Conservation (phyloP, 2,888 invertebrate genomes). For the Pammene aurita region DNA sequence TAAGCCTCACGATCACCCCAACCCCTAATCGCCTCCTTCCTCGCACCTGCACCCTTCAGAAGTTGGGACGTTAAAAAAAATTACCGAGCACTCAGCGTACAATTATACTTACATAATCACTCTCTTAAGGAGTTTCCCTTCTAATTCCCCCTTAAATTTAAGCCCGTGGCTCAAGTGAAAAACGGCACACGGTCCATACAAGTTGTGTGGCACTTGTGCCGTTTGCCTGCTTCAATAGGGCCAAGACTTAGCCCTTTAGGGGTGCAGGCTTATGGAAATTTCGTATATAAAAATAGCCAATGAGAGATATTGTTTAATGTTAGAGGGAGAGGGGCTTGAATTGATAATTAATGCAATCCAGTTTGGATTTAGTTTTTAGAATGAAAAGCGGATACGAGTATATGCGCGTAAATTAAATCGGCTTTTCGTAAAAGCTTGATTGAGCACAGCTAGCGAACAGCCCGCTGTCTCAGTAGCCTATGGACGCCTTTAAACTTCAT, state of each 20-base stretch:
- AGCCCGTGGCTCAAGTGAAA: neutral
- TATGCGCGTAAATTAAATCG: no score
- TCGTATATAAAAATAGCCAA: conserved; percentile 33
- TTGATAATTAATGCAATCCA: conserved; percentile 21
- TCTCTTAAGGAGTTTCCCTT: conserved; percentile 27
- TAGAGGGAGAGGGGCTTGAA: conserved; percentile 30
- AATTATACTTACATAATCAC: conserved; percentile 38
- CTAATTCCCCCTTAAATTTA: conserved; percentile 33
- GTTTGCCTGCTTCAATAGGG: no score
- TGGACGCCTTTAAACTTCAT: no score
- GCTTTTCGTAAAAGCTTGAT: no score
- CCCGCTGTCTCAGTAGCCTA: no score
- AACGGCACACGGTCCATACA: no score
- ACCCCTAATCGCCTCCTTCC: neutral
- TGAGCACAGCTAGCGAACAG: no score
- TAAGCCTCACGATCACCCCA: no score
- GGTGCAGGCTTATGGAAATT: conserved; percentile 22
- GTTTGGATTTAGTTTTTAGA: neutral
- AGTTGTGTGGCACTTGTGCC: no score
- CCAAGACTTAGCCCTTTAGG: conserved; percentile 10
- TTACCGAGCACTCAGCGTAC: conserved; percentile 37
- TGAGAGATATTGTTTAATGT: conserved; percentile 39
- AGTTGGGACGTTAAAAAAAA: conserved; percentile 36
- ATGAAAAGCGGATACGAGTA: neutral
- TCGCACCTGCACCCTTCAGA: conserved; percentile 32